phyloP scores from a whole-genome alignment of 2,888 invertebrate species.

The Caenorhabditis auriculariae region DNA sequence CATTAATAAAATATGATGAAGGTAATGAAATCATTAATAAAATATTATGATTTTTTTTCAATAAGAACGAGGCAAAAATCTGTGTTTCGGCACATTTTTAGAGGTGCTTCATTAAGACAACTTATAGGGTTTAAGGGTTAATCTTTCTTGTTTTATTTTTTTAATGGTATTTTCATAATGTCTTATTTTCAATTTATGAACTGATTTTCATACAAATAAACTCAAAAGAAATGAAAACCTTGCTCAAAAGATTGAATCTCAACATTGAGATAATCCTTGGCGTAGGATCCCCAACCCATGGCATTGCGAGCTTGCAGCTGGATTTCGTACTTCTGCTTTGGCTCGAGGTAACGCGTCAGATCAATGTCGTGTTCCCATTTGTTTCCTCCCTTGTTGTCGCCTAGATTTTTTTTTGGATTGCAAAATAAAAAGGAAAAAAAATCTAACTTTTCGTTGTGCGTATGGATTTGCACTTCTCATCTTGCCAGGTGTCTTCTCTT shows the following conservation, averaged over 20 bases:
- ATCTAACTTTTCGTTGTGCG: conserved; percentile 14
- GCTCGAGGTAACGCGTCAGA: conserved; percentile 19
- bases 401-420: neutral
- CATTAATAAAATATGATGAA: no score
- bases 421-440: neutral
- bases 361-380: conserved; percentile 32
- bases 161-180: no score
- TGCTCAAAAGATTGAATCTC: conserved; percentile 4
- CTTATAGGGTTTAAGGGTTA: no score
- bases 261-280: conserved; percentile 25
- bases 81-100: no score
- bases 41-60: no score
- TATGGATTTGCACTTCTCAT: conserved; percentile 17
- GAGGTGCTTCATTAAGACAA: no score
- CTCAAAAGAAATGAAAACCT: conserved; percentile 3
- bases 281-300: conserved; percentile 41
- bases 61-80: no score
- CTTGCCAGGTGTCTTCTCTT: conserved; percentile 17
- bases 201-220: no score
- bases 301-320: conserved; percentile 43
- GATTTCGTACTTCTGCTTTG: conserved; percentile 30
- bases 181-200: no score
- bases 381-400: conserved; percentile 32
- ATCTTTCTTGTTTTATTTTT: no score
- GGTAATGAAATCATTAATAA: no score